phyloP scores from a whole-genome alignment of 2,797 vertebrate genomes.

The Astyanax mexicanus region DNA sequence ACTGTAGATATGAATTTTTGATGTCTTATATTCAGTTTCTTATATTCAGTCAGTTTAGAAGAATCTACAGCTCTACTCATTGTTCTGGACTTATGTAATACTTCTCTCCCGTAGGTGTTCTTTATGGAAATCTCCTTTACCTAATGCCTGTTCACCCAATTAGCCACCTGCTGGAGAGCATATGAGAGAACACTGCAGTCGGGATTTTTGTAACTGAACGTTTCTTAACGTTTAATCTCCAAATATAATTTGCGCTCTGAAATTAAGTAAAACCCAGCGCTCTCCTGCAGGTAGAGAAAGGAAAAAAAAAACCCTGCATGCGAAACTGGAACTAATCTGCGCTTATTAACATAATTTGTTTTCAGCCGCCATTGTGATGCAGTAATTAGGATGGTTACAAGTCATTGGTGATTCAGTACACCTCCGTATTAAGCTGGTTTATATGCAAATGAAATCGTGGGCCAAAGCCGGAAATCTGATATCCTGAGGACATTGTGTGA shows the following conservation, averaged over 20 bases:
- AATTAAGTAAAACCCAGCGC: background rate
- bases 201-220: background rate
- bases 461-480: slow-evolving; percentile 57
- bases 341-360: slow-evolving; percentile 75
- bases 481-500: slow-evolving; percentile 41
- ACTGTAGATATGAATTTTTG: too few species aligned
- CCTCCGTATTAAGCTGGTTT: slow-evolving; percentile 63
- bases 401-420: slow-evolving; percentile 72
- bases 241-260: background rate
- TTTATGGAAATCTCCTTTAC: too few species aligned
- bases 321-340: slow-evolving; percentile 66
- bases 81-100: too few species aligned
- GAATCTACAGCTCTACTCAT: too few species aligned
- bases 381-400: slow-evolving; percentile 68
- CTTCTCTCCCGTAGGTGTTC: too few species aligned
- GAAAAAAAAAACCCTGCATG: slow-evolving; percentile 54
- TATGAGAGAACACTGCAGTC: background rate
- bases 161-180: background rate
- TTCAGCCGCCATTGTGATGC: slow-evolving; percentile 63
- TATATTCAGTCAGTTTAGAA: too few species aligned
- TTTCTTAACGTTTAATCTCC: background rate
- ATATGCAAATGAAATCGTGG: slow-evolving; percentile 73
- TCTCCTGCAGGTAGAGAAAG: background rate
- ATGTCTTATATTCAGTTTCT: too few species aligned
- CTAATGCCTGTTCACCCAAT: too few species aligned